These are phyloP conservation scores for Rhopalosiphum maidis DNA, from an alignment of 1,140 invertebrate genomes.

Conservation along the genomic window DNA sequence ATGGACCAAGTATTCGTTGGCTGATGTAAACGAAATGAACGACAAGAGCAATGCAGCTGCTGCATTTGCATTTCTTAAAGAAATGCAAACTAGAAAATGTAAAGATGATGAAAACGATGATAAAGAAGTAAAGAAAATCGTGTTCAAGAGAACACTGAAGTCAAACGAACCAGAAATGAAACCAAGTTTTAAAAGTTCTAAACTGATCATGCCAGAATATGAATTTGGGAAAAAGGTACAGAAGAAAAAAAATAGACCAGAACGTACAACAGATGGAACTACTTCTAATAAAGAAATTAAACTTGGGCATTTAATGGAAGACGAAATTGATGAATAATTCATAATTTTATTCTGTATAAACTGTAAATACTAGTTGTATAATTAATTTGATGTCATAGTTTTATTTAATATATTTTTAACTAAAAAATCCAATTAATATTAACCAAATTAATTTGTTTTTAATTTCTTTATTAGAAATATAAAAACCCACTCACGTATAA, in stretches of 20 bases:
- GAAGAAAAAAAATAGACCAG: constrained; percentile 65
- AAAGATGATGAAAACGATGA: constrained; percentile 61
- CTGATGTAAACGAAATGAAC: constrained; percentile 78
- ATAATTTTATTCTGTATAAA: background rate
- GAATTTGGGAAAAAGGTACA: constrained; percentile 69
- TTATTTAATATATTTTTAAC: background rate
- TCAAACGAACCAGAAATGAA: constrained; percentile 22
- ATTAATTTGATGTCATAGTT: background rate
- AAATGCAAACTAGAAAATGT: constrained; percentile 69
- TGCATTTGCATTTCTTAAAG: constrained; percentile 73
- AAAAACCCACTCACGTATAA: background rate
- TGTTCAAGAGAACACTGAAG: constrained; percentile 59
- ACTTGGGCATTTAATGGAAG: constrained; percentile 59
- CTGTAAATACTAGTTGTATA: background rate
- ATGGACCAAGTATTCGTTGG: constrained; percentile 77
- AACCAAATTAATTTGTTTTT: background rate
- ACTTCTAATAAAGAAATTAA: constrained; percentile 54
- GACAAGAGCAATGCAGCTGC: constrained; percentile 75
- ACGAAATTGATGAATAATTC: constrained; percentile 49
- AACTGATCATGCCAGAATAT: constrained; percentile 80
- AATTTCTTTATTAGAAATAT: background rate
- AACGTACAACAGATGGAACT: constrained; percentile 36
- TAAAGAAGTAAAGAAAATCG: constrained; percentile 60
- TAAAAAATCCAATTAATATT: background rate
- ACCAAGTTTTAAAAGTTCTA: constrained; percentile 70